These are phyloP conservation scores for Oryzias curvinotus DNA, from an alignment of 2,113 vertebrate genomes.

Conservation along the genomic window DNA sequence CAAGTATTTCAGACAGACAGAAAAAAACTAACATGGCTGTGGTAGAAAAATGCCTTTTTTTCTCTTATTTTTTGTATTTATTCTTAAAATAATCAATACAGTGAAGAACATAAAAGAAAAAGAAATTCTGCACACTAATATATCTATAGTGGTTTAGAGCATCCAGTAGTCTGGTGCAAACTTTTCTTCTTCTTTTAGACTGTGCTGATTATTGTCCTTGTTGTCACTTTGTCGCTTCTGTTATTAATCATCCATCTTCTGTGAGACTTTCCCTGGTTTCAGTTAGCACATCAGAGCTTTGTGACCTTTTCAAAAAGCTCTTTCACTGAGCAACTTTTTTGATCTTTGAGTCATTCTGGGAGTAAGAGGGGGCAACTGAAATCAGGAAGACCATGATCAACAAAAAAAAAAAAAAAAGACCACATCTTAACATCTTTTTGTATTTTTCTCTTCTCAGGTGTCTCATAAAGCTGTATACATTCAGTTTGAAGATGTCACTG, in stretches of 20 bases:
- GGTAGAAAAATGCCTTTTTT: too few species aligned
- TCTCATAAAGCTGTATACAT: conserved; percentile 28
- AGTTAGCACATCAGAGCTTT: conserved; percentile 5
- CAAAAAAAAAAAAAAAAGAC: background rate
- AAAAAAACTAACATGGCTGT: too few species aligned
- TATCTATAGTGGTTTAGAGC: background rate
- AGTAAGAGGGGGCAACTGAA: background rate
- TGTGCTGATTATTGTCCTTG: conserved; percentile 24
- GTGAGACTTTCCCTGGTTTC: conserved; percentile 55
- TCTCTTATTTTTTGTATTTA: too few species aligned
- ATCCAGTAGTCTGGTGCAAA: conserved; percentile 17
- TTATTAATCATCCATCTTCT: conserved; percentile 52
- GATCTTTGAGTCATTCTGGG: conserved; percentile 6
- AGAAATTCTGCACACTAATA: background rate
- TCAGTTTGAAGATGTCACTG: background rate
- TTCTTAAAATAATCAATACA: too few species aligned
- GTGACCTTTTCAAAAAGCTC: conserved; percentile 40
- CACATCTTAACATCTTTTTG: background rate
- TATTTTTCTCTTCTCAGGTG: conserved; percentile 12
- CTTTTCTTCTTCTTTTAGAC: conserved; percentile 32
- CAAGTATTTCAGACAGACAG: too few species aligned
- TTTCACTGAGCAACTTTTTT: background rate
- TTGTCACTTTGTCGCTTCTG: conserved; percentile 36
- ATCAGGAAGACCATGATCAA: background rate
- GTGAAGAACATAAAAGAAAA: too few species aligned